These are phyloP conservation scores for Latheticus oryzae DNA, from an alignment of 2,888 invertebrate species.

Conservation along the genomic window DNA sequence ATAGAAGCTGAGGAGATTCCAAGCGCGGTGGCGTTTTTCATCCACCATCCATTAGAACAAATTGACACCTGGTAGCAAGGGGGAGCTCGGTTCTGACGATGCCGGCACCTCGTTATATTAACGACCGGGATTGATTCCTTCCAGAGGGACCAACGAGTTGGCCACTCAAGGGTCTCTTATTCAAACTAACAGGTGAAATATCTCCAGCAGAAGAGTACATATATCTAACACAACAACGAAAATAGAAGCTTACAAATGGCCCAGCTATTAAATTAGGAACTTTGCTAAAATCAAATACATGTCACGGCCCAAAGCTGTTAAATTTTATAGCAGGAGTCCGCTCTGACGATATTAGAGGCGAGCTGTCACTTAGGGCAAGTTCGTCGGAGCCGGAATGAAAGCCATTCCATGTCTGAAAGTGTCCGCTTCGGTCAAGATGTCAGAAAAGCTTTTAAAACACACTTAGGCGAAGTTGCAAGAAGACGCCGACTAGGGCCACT, in stretches of 20 bases:
- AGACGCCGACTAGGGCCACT: constrained; percentile 31
- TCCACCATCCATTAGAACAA: constrained; percentile 67
- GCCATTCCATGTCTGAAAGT: constrained; percentile 67
- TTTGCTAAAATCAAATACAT: constrained; percentile 41
- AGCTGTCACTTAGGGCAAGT: constrained; percentile 55
- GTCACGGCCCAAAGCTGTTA: constrained; percentile 36
- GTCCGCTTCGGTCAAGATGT: constrained; percentile 68
- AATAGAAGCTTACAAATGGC: constrained; percentile 19
- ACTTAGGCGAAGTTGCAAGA: constrained; percentile 55
- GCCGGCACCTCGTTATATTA: constrained; percentile 62
- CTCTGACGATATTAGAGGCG: constrained; percentile 45
- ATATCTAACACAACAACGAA: constrained; percentile 7
- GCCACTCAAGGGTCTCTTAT: constrained; percentile 29
- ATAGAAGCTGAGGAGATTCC: constrained; percentile 50
- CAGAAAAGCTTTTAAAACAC: constrained; percentile 68
- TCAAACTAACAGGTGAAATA: constrained; percentile 35
- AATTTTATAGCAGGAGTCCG: constrained; percentile 36
- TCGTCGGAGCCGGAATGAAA: constrained; percentile 62
- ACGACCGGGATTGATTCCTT: constrained; percentile 60
- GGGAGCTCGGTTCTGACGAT: constrained; percentile 54
- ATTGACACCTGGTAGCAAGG: constrained; percentile 66
- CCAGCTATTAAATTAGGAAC: constrained; percentile 36
- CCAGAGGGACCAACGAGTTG: constrained; percentile 39
- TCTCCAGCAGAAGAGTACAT: constrained; percentile 27
- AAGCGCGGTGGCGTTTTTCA: constrained; percentile 46